Evolutionary conservation across 2,888 invertebrate genomes (phyloP).

Genomic region (Heliconius ethilla): DNA sequence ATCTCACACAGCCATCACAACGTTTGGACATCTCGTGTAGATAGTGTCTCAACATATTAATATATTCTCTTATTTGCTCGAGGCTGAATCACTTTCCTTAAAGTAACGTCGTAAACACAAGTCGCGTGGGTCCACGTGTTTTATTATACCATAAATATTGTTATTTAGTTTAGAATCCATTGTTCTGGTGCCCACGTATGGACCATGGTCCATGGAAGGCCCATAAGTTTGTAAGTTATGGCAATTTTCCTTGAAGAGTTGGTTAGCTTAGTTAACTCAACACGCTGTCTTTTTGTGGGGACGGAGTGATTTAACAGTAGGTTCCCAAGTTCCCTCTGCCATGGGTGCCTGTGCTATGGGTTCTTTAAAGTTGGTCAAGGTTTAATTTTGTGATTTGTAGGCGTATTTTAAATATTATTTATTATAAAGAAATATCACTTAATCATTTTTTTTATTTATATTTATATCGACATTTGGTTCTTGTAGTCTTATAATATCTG

Average conservation of each 20-base stretch:
- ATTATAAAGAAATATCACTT: no score
- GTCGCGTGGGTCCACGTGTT: constrained; percentile 24
- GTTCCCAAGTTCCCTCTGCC: not conserved
- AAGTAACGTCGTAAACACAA: constrained; percentile 7
- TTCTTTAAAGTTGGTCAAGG: no score
- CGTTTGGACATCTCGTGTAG: not conserved
- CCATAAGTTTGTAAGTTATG: not conserved
- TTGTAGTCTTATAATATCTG: not conserved
- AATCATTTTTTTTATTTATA: no score
- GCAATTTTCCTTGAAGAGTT: not conserved
- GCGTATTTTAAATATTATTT: no score
- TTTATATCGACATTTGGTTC: not conserved
- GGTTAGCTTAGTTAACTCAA: not conserved
- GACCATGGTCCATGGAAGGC: not conserved
- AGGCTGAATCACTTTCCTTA: constrained; percentile 12
- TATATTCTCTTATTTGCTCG: constrained; percentile 11
- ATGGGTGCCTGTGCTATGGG: no score
- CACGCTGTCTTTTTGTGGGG: not conserved
- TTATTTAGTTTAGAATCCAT: constrained; percentile 18
- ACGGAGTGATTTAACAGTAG: not conserved
- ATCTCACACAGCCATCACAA: not conserved
- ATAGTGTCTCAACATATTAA: not conserved
- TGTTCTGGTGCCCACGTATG: constrained; percentile 19
- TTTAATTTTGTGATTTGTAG: no score
- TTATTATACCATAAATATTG: constrained; percentile 17